Evolutionary conservation across 92 coral and sea anemone genomes (phyloP).

Genomic region (Palythoa heliodiscus): DNA sequence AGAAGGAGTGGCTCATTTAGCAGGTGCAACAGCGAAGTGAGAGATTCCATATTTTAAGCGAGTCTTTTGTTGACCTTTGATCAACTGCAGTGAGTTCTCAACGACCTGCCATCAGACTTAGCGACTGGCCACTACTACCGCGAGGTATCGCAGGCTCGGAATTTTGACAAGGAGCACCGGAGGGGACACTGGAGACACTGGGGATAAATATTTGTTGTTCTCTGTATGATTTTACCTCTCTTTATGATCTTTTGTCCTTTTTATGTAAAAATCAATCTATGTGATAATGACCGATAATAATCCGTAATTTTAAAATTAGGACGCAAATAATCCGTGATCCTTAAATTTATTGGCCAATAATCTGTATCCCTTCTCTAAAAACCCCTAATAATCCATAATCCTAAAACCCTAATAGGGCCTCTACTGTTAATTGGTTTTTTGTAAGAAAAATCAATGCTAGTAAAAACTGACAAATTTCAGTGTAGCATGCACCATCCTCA

Average conservation of each 20-base stretch:
- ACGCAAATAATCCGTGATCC: too few species aligned
- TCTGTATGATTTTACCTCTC: constrained; percentile 39
- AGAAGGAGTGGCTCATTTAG: constrained; percentile 48
- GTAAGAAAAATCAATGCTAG: too few species aligned
- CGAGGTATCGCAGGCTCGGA: constrained; percentile 47
- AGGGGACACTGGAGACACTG: constrained; percentile 45
- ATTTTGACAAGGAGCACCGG: constrained; percentile 54
- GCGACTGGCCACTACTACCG: constrained; percentile 52
- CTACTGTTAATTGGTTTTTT: too few species aligned
- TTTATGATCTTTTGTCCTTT: constrained; percentile 42
- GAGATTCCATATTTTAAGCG: constrained; percentile 43
- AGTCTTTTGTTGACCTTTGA: constrained; percentile 48
- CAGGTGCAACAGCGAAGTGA: constrained; percentile 45
- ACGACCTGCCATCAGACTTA: constrained; percentile 47
- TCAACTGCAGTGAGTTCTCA: constrained; percentile 47
- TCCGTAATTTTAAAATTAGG: constrained; percentile 47
- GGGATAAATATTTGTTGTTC: constrained; percentile 42
- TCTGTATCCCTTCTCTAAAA: too few species aligned
- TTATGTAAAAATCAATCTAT: constrained; percentile 46
- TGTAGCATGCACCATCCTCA: too few species aligned
- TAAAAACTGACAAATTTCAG: too few species aligned
- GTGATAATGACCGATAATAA: constrained; percentile 50
- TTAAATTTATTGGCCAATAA: too few species aligned
- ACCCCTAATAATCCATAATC: too few species aligned
- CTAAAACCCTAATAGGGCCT: too few species aligned